phyloP scores from a whole-genome alignment of 2,888 invertebrate species.

The Spodoptera exigua region DNA sequence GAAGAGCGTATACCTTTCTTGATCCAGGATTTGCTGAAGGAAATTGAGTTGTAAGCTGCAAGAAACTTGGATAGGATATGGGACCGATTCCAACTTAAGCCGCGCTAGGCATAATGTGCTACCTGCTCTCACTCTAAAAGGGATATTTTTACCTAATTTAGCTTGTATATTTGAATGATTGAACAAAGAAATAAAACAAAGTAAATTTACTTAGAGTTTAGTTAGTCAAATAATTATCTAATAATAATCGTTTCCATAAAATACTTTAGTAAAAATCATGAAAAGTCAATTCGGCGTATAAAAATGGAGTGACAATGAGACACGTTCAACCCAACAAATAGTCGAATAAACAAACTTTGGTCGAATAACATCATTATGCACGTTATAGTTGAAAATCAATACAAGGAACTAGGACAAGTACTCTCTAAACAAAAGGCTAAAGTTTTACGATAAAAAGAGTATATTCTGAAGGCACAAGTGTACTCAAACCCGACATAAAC shows the following conservation, averaged over 20 bases:
- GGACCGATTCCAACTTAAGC: slow-evolving; percentile 69
- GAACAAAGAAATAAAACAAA: too few species aligned
- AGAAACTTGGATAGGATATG: slow-evolving; percentile 70
- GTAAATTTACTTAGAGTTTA: too few species aligned
- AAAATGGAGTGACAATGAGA: too few species aligned
- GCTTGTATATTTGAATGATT: background rate
- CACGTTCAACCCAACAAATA: too few species aligned
- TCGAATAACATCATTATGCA: slow-evolving; percentile 30
- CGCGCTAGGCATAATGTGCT: slow-evolving; percentile 65
- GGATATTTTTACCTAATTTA: slow-evolving; percentile 15
- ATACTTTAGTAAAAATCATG: too few species aligned
- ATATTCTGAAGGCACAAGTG: slow-evolving; percentile 39
- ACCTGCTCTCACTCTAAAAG: slow-evolving; percentile 60
- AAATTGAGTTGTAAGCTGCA: slow-evolving; percentile 82
- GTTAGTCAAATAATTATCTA: too few species aligned
- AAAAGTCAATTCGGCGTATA: too few species aligned
- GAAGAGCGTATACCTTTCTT: slow-evolving; percentile 72
- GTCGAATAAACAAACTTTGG: slow-evolving; percentile 9
- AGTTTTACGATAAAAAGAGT: slow-evolving; percentile 47
- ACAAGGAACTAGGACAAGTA: slow-evolving; percentile 46
- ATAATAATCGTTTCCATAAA: too few species aligned
- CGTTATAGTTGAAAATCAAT: slow-evolving; percentile 35
- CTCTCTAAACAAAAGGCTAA: slow-evolving; percentile 52
- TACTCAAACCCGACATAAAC: slow-evolving; percentile 46
- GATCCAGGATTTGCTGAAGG: slow-evolving; percentile 78